Conservation (phyloP, 2,113 vertebrate species). For the Pipra filicauda region DNA sequence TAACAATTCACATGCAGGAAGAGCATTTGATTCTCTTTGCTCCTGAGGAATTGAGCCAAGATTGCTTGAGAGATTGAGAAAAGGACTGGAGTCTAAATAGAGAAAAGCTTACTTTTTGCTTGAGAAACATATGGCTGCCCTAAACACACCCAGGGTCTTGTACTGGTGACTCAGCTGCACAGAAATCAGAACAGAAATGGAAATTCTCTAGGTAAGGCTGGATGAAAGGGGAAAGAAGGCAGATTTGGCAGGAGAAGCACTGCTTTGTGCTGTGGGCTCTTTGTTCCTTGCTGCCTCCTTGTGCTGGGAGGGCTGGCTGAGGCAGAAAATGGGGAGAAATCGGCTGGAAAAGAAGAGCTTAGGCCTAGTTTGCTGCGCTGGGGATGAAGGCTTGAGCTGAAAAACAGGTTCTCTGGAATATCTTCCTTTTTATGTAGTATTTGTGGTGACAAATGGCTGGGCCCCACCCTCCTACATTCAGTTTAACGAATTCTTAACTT, state of each 20-base stretch:
- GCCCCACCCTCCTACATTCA: conserved; percentile 45
- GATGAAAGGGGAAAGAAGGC: neutral
- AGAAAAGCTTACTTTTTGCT: neutral
- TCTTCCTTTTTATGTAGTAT: conserved; percentile 27
- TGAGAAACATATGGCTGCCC: neutral
- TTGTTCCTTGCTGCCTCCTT: neutral
- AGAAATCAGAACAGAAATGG: conserved; percentile 7
- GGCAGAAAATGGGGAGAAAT: neutral
- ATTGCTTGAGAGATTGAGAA: conserved; percentile 1
- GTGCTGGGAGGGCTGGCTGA: neutral
- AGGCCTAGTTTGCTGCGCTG: neutral
- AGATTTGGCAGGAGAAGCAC: neutral
- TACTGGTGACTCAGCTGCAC: neutral
- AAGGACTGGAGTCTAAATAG: neutral
- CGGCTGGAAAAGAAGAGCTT: neutral
- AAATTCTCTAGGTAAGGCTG: neutral
- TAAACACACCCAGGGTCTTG: neutral
- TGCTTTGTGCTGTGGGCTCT: neutral
- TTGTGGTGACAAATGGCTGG: conserved; percentile 51
- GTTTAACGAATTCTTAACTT: conserved; percentile 41
- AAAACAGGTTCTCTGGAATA: conserved; percentile 42
- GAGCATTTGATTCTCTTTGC: conserved; percentile 1
- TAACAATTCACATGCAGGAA: conserved; percentile 62
- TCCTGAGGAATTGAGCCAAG: conserved; percentile 10
- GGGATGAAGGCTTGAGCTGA: conserved; percentile 19